Conservation (phyloP, 2,797 vertebrate species). For the Cirrhinus mrigala region DNA sequence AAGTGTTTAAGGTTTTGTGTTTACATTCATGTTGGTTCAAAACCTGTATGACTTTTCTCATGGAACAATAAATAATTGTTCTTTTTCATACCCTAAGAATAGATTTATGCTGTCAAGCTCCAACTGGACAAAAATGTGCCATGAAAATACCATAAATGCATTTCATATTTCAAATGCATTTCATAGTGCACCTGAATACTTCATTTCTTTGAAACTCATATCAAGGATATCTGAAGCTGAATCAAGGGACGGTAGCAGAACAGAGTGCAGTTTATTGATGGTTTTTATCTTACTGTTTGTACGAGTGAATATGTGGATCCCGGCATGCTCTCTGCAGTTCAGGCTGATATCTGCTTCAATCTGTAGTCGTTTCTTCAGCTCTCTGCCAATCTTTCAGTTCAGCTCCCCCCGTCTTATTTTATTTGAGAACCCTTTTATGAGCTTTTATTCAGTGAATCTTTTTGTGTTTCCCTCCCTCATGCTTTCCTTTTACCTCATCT, state of each 20-base stretch:
- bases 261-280: neutral
- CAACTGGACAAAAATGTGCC: too few relatives aligned
- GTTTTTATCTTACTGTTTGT: neutral
- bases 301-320: neutral
- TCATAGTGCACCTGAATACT: neutral
- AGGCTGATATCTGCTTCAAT: conserved; percentile 5
- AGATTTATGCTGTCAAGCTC: neutral
- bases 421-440: neutral
- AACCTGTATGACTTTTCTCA: neutral
- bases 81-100: neutral
- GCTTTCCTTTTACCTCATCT: neutral
- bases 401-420: neutral
- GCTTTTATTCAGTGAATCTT: conserved; percentile 4
- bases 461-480: neutral
- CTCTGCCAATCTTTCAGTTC: neutral
- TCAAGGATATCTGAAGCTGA: conserved; percentile 15
- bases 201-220: neutral
- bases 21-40: neutral
- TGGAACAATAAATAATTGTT: neutral
- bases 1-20: too few relatives aligned
- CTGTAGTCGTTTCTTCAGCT: neutral
- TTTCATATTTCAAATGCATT: neutral
- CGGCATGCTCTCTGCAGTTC: neutral
- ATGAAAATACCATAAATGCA: conserved; percentile 4
- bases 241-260: neutral